Conservation (phyloP, 2,797 vertebrate species). For the Pitangus sulphuratus region DNA sequence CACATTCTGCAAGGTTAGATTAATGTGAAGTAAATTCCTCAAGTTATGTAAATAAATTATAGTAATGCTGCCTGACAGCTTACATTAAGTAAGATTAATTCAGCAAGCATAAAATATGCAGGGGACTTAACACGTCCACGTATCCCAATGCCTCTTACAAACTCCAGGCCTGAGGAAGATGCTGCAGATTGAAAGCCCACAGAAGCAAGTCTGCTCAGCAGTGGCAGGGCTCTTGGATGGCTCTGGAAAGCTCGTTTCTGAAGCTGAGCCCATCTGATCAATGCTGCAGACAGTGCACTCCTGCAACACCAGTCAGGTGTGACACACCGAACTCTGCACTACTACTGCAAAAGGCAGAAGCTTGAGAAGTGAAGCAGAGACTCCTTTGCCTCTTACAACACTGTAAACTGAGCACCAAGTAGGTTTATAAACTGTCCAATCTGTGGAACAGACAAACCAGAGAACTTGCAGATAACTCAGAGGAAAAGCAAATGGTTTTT, state of each 20-base stretch:
- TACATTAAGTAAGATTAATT: constrained; percentile 63
- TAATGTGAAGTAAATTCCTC: constrained; percentile 42
- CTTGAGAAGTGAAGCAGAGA: not conserved
- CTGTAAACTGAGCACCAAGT: too few species aligned
- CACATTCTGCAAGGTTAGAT: constrained; percentile 52
- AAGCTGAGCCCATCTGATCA: not conserved
- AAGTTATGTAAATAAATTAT: constrained; percentile 63
- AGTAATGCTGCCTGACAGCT: constrained; percentile 44
- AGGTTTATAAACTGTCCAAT: not conserved
- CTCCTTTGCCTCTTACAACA: not conserved
- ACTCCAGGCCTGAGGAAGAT: not conserved
- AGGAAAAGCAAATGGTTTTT: not conserved
- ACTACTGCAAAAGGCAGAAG: not conserved
- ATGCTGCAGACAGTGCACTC: accelerated
- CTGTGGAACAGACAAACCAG: not conserved
- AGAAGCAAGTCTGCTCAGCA: not conserved
- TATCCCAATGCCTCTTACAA: not conserved
- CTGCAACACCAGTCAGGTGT: accelerated
- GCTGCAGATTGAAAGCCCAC: not conserved
- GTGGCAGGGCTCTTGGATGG: not conserved
- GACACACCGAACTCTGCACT: not conserved
- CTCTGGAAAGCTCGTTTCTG: not conserved
- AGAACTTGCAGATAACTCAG: not conserved
- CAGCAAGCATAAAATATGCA: constrained; percentile 1
- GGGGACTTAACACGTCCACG: not conserved